A percentile compares a stretch with the other conserved stretches of the same genome.
Evolutionary conservation across 1,140 invertebrate genomes (phyloP).

Genomic region (Berghia stephanieae): DNA sequence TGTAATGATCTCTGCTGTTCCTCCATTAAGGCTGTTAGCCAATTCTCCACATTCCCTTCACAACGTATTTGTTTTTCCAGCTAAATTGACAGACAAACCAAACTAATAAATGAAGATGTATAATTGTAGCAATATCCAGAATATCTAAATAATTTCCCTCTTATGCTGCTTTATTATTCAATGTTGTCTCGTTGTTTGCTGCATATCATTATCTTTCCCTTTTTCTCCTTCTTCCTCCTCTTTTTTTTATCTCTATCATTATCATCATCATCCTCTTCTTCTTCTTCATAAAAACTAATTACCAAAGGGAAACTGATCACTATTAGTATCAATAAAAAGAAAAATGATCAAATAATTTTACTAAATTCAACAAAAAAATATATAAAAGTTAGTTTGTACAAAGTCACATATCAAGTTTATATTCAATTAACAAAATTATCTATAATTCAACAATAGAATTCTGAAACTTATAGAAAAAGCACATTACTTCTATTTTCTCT

Average conservation of each 20-base stretch:
- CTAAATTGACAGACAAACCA: constrained; percentile 55
- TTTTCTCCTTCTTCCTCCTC: too few relatives aligned
- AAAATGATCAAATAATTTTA: neutral
- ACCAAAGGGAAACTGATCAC: too few relatives aligned
- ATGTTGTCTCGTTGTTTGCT: too few relatives aligned
- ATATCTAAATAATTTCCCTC: neutral
- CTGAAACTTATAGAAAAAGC: neutral
- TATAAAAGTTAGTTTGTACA: too few relatives aligned
- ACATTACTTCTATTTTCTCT: constrained; percentile 81
- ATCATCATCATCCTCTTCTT: too few relatives aligned
- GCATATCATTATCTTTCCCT: too few relatives aligned
- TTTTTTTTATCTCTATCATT: too few relatives aligned
- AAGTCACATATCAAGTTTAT: neutral
- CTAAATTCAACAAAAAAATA: neutral
- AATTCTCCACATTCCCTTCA: constrained; percentile 93
- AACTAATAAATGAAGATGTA: neutral
- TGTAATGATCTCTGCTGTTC: constrained; percentile 91
- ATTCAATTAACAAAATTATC: neutral
- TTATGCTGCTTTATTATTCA: too few relatives aligned
- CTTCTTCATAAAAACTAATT: too few relatives aligned
- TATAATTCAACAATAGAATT: neutral
- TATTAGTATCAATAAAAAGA: neutral
- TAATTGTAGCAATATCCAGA: neutral
- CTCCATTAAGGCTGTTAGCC: constrained; percentile 89
- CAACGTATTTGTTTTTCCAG: constrained; percentile 88